Conservation (phyloP, 2,797 vertebrate genomes). For the Sebastes vulpes region DNA sequence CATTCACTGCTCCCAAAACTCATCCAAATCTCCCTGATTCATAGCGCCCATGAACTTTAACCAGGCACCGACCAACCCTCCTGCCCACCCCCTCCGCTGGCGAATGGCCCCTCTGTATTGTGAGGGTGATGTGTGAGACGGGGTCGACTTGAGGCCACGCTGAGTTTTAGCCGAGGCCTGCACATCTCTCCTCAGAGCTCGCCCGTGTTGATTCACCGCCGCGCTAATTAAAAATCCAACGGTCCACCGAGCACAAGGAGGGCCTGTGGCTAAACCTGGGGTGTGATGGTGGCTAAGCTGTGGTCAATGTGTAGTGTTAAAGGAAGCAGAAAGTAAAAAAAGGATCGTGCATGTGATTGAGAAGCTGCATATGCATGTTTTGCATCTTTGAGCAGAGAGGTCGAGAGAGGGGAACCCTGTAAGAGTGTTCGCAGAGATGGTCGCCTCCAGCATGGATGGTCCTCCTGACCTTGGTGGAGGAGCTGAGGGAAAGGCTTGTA, state of each 20-base stretch:
- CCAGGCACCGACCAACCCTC: not conserved
- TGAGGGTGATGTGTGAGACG: slow-evolving; percentile 17
- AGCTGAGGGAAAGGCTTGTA: slow-evolving; percentile 5
- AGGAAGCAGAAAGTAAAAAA: not conserved
- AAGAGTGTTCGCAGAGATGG: slow-evolving; percentile 8
- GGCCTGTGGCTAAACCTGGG: slow-evolving; percentile 51
- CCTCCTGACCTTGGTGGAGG: slow-evolving; percentile 65
- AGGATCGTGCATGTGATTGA: not conserved
- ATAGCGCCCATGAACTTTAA: slow-evolving; percentile 48
- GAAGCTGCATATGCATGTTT: not conserved
- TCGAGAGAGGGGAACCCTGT: not conserved
- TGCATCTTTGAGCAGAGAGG: not conserved
- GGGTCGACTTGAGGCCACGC: slow-evolving; percentile 38
- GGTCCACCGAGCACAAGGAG: slow-evolving; percentile 66
- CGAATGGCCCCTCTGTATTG: slow-evolving; percentile 6
- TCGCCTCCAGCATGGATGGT: slow-evolving; percentile 5
- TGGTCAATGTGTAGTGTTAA: slow-evolving; percentile 32
- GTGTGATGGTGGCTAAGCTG: slow-evolving; percentile 21
- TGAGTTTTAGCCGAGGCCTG: slow-evolving; percentile 54
- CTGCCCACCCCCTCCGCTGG: not conserved
- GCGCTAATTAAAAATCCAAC: slow-evolving; percentile 71
- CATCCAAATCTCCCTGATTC: slow-evolving; percentile 39
- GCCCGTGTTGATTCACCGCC: slow-evolving; percentile 64
- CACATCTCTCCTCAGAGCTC: slow-evolving; percentile 46
- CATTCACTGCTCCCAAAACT: slow-evolving; percentile 26